Evolutionary conservation across 2,888 invertebrate genomes (phyloP), one percentile per base, ranked within the genome.

Genomic region (Scaptomyza reducta): DNA sequence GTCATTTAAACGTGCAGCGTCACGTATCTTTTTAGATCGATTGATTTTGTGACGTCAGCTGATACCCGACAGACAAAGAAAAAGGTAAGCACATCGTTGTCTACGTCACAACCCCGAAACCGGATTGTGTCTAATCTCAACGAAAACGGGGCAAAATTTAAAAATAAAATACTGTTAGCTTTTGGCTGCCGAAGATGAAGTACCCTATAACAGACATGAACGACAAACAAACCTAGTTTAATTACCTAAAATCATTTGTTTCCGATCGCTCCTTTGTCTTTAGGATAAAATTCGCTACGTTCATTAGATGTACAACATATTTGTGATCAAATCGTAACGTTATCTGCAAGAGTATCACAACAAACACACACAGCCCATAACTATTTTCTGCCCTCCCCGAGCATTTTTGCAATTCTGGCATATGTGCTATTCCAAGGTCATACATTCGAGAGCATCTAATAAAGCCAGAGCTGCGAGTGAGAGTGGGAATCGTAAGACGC

Each of bases 341-440:
- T 29, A 18, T 6, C 27, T n/a, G n/a, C 2, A 13, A 51, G 41
- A 9, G 62, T 14, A 44, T 27, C n/a, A 10, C 16, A 47, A 46
- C 22, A 53, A 33, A 29, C 41, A 41, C 45, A 25, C 56, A 33
- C 38, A 50, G 46, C 27, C 54, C 44, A 53, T 44, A 45, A 46
- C 35, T 63, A 57, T 33, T 27, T 42, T 47, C 29, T 42, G 47
- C 29, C 40, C 16, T 31, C n/a, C 31, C 51, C 22, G 25, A 27
- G 60, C 62, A 69, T 68, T 50, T 73, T 65, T 82, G 87, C 82
- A 78, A 64, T 78, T 84, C 76, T 66, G 75, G 65, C 81, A 77
- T 78, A 84, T 78, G 70, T 67, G 68, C 41, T 38, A 29, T 53
- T 38, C 64, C 82, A 83, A 83, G 87, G 82, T 83, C 87, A 61